A percentile compares a stretch with the other conserved stretches of the same genome.
These are phyloP conservation scores for Rhynchomys soricoides DNA, from an alignment of 2,113 vertebrate species.

Conservation along the genomic window DNA sequence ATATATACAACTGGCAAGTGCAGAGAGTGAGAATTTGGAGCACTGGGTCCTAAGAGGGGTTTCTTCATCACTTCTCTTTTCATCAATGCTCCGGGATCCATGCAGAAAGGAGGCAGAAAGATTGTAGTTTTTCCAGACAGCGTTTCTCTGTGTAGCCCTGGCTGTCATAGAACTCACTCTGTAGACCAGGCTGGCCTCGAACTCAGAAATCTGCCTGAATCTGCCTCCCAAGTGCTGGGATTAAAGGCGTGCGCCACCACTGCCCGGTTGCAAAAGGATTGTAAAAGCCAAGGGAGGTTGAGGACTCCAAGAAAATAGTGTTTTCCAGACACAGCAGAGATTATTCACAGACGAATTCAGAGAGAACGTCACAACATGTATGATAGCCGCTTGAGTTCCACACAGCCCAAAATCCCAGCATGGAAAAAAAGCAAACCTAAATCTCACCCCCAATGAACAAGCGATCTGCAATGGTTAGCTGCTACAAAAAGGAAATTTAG, in stretches of 20 bases:
- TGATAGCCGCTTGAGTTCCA: background rate
- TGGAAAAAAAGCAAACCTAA: background rate
- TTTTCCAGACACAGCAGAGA: background rate
- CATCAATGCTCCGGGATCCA: background rate
- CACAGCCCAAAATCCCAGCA: background rate
- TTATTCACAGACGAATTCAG: background rate
- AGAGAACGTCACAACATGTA: background rate
- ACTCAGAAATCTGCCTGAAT: too few relatives aligned
- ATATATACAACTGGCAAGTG: background rate
- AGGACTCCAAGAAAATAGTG: background rate
- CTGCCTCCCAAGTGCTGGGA: too few relatives aligned
- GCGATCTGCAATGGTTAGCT: background rate
- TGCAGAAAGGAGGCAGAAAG: background rate
- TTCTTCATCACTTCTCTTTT: background rate
- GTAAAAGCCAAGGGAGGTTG: background rate
- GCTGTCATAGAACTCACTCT: too few relatives aligned
- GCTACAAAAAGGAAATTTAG: background rate
- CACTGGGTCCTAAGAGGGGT: background rate
- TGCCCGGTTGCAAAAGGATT: too few relatives aligned
- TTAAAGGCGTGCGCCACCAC: too few relatives aligned
- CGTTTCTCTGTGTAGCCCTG: too few relatives aligned
- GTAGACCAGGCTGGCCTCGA: too few relatives aligned
- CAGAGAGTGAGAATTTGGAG: background rate
- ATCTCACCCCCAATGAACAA: fast-evolving
- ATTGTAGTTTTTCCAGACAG: too few relatives aligned